These are phyloP conservation scores for Arctia plantaginis DNA, from an alignment of 2,888 invertebrate species.

Conservation along the genomic window DNA sequence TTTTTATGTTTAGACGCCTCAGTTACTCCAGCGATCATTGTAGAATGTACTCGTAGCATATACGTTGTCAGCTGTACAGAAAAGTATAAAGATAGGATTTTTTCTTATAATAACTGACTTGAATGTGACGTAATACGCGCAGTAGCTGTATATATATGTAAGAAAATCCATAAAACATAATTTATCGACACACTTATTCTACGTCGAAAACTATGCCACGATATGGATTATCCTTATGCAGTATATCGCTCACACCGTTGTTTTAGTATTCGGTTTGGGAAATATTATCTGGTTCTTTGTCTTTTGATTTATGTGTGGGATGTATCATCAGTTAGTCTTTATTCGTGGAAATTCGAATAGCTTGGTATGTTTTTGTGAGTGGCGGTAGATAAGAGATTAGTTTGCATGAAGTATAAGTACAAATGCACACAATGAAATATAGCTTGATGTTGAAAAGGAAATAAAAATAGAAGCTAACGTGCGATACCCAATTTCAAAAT, in stretches of 20 bases:
- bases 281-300: constrained; percentile 14
- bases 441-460: too few species aligned
- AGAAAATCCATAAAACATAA: constrained; percentile 1
- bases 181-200: constrained; percentile 9
- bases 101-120: background rate
- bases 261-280: constrained; percentile 9
- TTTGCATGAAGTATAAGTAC: background rate
- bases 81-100: too few species aligned
- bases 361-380: background rate
- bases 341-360: background rate
- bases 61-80: too few species aligned
- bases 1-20: background rate
- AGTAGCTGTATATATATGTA: background rate
- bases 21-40: too few species aligned
- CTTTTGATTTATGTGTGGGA: constrained; percentile 12
- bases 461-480: background rate
- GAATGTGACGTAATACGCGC: background rate
- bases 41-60: too few species aligned
- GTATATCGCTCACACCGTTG: constrained; percentile 1
- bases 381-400: background rate
- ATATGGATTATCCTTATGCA: constrained; percentile 11
- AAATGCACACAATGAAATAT: too few species aligned
- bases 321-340: background rate
- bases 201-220: background rate
- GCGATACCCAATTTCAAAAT: background rate